A percentile compares a stretch with the other conserved stretches of the same genome.
Evolutionary conservation across 2,113 vertebrate genomes (phyloP).

Genomic region (Cheilinus undulatus): DNA sequence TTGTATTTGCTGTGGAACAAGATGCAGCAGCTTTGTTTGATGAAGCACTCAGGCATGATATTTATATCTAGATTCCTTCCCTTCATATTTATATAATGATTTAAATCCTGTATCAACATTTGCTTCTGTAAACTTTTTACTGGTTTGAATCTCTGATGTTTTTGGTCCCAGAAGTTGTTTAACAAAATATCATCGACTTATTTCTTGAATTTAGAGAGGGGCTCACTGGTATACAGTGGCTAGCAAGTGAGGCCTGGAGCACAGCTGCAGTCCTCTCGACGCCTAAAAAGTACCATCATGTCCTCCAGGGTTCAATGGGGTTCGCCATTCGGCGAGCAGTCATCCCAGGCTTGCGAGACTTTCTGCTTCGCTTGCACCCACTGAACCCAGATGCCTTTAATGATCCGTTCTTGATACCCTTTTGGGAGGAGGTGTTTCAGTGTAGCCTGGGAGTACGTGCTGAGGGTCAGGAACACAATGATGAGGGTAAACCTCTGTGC

Average conservation of each 20-base stretch:
- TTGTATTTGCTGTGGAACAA: constrained; percentile 86
- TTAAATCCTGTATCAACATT: not conserved
- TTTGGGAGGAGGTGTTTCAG: constrained; percentile 84
- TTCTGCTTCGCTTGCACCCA: constrained; percentile 81
- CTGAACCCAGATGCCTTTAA: constrained; percentile 43
- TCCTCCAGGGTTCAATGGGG: constrained; percentile 84
- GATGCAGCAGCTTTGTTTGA: constrained; percentile 81
- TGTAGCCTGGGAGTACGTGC: constrained; percentile 72
- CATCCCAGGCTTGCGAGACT: constrained; percentile 79
- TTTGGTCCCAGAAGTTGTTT: not conserved
- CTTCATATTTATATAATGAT: not conserved
- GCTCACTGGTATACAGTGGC: constrained; percentile 84
- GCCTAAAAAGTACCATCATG: constrained; percentile 71
- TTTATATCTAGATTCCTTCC: not conserved
- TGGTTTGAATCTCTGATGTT: not conserved
- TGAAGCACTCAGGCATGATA: constrained; percentile 70
- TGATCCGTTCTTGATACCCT: constrained; percentile 80
- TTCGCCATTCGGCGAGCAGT: constrained; percentile 82
- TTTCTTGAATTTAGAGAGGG: constrained; percentile 61
- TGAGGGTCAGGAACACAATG: constrained; percentile 11
- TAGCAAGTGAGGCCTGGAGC: constrained; percentile 87
- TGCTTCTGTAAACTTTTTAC: not conserved
- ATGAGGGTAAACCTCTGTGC: constrained; percentile 66
- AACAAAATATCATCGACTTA: not conserved
- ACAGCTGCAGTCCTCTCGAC: constrained; percentile 82